Base-by-base conservation (phyloP, 2,888 invertebrate species). In the Luperina nickerlii region DNA sequence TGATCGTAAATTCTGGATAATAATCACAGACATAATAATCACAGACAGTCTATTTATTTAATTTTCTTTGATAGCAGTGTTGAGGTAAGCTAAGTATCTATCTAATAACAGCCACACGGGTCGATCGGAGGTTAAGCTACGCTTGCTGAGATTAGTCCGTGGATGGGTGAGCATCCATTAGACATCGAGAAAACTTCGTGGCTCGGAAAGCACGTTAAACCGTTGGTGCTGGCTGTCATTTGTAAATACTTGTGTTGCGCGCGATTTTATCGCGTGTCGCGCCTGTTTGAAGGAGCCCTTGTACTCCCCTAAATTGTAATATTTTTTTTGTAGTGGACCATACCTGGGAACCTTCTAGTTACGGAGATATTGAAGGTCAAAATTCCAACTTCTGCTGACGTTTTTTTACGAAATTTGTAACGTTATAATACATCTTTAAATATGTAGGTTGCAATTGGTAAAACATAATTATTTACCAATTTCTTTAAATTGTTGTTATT, bases 1-100 rank as follows among this genome's bases (percentile, higher is more conserved):
- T 60, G 42, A 38, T 65, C 38, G 38, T 69, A 57, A 68, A 82
- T 74, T 79, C 18, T 48, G 15, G 51, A 51, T 81, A 60, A 60
- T 60, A 42, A 73, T 60, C 81, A 54, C 69, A 51, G 18, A 54
- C 18, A 67, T 42, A 1, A 45, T 27, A 57, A 38, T 38, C 32
- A 32, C 32, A 32, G 32, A 32, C 32, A 32, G 20, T 71, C 18
- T 38, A 71, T 79, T 69, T 63, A 20, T 79, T 79, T 54, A 1
- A 66, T 51, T 24, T 38, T 67, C 38, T 45, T 3, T 32, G 73
- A 32, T 45, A 27, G 27, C 15, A 45, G 8, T 67, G 45, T n/a
- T 45, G n/a, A 27, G 15, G 1, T 18, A 27, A 54, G 54, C 54
- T 9, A 60, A 60, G n/a, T n/a, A 57, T 57, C 24, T 57, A 11